Evolutionary conservation across 1,140 invertebrate genomes (phyloP), one percentile per base, ranked within the genome.

Genomic region (Hormaphis cornu): DNA sequence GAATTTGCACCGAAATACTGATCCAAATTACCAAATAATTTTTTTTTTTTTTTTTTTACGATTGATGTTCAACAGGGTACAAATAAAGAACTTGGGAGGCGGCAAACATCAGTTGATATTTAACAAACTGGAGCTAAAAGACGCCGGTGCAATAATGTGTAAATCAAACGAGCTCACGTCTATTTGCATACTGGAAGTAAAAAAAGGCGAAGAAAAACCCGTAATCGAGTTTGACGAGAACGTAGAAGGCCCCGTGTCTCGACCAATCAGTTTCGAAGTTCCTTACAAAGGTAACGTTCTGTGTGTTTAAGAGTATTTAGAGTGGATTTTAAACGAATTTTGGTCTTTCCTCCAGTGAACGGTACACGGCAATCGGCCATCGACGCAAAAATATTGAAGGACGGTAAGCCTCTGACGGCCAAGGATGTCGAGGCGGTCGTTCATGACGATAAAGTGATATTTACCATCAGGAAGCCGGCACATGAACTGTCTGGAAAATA

Each of bases 41-140:
- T 7, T 24, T 40, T 1, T 61, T 22, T 66, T 46, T 46, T n/a
- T 8, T 46, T 8, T 44, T 18, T 37, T 24, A 8, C 12, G 7
- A 40, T 42, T 70, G 73, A 74, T 42, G 40, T 75, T 76, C 46
- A n/a, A 24, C 66, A 87, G 89, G 76, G 80, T 93, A 70, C 89
- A 93, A 80, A 87, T 95, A 24, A 93, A 94, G 75, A 93, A 93
- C 79, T 79, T 94, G 48, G 92, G 91, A 50, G 91, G 91, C 75
- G 93, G 92, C 42, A 91, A 93, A 78, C 93, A 95, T 77, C 90
- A 93, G 75, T 80, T 95, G 0, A 83, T 95, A 30, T 93, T 96
- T 76, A 92, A 91, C 73, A 87, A 84, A 73, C 75, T 89, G 14
- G 88, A 91, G 72, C 82, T 93, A 82, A 82, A 80, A 33, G 91